These are phyloP conservation scores for Lepidostoma basale DNA, from an alignment of 1,140 invertebrate genomes.

Conservation along the genomic window DNA sequence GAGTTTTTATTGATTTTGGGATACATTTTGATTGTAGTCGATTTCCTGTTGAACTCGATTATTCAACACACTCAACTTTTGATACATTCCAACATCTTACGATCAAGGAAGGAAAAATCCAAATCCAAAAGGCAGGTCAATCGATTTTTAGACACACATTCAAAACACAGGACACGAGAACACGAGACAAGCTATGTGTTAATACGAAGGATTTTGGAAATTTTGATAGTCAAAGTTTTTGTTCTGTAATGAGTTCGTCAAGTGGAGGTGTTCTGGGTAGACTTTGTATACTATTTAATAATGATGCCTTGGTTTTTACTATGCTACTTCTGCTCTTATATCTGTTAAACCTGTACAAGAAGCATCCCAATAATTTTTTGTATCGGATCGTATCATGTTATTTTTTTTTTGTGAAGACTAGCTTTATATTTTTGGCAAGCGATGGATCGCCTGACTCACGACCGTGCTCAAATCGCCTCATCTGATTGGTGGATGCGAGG, in stretches of 20 bases:
- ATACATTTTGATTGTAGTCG: too few relatives aligned
- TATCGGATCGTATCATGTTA: conserved; percentile 2
- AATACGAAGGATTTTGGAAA: conserved; percentile 28
- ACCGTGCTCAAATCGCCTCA: conserved; percentile 9
- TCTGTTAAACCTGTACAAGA: conserved; percentile 23
- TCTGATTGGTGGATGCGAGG: conserved; percentile 17
- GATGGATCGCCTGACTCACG: conserved; percentile 14
- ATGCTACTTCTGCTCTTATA: conserved; percentile 32
- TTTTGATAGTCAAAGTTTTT: conserved; percentile 30
- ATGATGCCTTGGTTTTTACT: conserved; percentile 34
- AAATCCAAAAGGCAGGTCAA: background rate
- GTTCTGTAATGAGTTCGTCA: conserved; percentile 34
- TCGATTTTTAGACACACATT: background rate
- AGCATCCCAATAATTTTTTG: conserved; percentile 19
- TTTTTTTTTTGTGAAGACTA: conserved; percentile 18
- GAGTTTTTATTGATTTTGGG: too few relatives aligned
- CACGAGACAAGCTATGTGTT: conserved; percentile 29
- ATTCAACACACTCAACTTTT: too few relatives aligned
- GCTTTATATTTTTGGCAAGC: background rate
- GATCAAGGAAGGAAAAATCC: too few relatives aligned
- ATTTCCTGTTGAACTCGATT: too few relatives aligned
- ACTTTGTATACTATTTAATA: conserved; percentile 21
- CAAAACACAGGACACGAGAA: conserved; percentile 1
- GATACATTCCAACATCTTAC: too few relatives aligned
- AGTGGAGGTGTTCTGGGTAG: conserved; percentile 32